These are phyloP conservation scores for Hemicentrotus pulcherrimus DNA, from an alignment of 35 echinoderm and acorn worm species.

Conservation along the genomic window DNA sequence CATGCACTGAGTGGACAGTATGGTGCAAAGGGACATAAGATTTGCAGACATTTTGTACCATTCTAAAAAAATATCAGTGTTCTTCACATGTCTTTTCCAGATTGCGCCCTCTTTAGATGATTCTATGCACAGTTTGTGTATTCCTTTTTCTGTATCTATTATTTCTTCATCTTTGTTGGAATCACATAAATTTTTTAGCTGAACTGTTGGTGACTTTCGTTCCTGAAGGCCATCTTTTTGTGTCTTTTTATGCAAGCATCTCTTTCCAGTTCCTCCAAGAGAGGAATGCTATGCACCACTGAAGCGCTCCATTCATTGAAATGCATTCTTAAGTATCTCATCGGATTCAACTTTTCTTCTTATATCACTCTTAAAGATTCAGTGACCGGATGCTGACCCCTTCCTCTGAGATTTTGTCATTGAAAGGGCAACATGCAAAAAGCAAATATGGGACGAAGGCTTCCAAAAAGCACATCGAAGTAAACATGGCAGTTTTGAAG, in stretches of 20 bases:
- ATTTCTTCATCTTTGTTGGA: neutral
- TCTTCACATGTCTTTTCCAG: too few species aligned
- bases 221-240: neutral
- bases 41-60: too few species aligned
- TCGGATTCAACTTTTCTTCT: neutral
- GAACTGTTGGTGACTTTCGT: neutral
- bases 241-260: neutral
- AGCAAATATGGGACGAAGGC: neutral
- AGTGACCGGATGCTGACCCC: neutral
- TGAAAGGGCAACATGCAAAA: neutral
- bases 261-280: neutral
- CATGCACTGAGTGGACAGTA: too few species aligned
- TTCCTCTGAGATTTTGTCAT: neutral
- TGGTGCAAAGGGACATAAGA: too few species aligned
- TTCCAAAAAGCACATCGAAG: neutral
- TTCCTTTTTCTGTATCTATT: neutral
- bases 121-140: neutral
- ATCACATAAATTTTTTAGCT: neutral
- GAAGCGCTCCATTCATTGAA: neutral
- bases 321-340: neutral
- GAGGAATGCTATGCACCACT: neutral
- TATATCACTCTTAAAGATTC: neutral
- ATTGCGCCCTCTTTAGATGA: too few species aligned
- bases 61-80: too few species aligned
- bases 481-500: neutral